phyloP scores from a whole-genome alignment of 2,888 invertebrate genomes.

The Trachelus tabidus region DNA sequence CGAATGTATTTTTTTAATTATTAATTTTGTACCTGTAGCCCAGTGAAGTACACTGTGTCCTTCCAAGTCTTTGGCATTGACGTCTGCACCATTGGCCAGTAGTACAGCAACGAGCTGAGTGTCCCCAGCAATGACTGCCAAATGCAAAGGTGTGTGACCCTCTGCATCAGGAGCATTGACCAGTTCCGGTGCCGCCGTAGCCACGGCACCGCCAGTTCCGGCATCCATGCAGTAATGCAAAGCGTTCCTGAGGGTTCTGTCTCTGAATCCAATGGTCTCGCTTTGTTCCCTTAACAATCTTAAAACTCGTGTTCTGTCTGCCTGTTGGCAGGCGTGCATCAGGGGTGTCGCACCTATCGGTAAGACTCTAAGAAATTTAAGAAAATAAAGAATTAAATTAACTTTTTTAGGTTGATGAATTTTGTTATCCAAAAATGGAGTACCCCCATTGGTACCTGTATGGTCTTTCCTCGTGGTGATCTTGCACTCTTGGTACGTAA shows the following conservation, averaged over 20 bases:
- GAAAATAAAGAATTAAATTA: too few species aligned
- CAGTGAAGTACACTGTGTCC: constrained; percentile 97
- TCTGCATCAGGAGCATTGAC: constrained; percentile 90
- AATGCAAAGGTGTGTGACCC: constrained; percentile 94
- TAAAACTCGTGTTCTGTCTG: constrained; percentile 81
- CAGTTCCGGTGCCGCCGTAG: constrained; percentile 88
- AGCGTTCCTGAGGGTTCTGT: constrained; percentile 86
- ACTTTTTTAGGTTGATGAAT: background rate
- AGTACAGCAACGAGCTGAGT: constrained; percentile 87
- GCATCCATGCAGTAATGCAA: constrained; percentile 92
- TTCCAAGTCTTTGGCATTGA: constrained; percentile 91
- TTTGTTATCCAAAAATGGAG: background rate
- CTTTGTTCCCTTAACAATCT: constrained; percentile 79
- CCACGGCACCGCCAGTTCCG: constrained; percentile 72
- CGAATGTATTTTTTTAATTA: too few species aligned
- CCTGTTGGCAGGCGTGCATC: constrained; percentile 94
- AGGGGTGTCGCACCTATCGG: constrained; percentile 81
- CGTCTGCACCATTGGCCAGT: constrained; percentile 88
- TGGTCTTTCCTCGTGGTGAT: constrained; percentile 50
- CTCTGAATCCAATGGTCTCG: constrained; percentile 75
- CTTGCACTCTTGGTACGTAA: constrained; percentile 31
- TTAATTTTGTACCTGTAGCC: constrained; percentile 84
- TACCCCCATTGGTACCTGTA: constrained; percentile 46
- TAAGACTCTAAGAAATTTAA: constrained; percentile 48
- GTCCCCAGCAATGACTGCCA: constrained; percentile 95